These are phyloP conservation scores for Tonatia bakeri DNA, from an alignment of 2,113 vertebrate genomes.

Conservation along the genomic window DNA sequence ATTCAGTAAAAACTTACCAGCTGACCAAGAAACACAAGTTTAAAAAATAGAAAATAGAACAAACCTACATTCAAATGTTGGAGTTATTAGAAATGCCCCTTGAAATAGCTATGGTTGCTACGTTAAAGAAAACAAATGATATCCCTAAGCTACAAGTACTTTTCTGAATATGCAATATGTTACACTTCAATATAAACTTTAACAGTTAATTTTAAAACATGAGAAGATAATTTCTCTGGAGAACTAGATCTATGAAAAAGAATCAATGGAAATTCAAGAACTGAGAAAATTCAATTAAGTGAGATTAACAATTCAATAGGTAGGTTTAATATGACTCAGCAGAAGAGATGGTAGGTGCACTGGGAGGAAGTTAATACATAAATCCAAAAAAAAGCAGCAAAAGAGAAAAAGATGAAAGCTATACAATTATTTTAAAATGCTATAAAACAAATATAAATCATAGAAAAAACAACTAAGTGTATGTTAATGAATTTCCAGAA, in stretches of 20 bases:
- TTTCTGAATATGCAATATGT: neutral
- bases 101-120: neutral
- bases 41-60: neutral
- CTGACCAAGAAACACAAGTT: neutral
- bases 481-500: neutral
- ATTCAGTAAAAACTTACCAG: neutral
- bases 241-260: neutral
- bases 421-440: neutral
- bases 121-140: neutral
- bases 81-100: neutral
- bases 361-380: neutral
- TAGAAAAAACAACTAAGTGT: neutral
- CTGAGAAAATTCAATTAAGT: neutral
- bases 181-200: neutral
- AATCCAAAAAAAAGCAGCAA: neutral
- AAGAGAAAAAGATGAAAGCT: neutral
- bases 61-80: neutral
- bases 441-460: neutral
- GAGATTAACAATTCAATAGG: neutral
- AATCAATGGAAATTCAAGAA: constrained; percentile 5
- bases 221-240: neutral
- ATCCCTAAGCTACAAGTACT: neutral
- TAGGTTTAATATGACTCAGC: neutral
- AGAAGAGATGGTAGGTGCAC: neutral
- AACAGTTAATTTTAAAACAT: constrained; percentile 24